These are phyloP conservation scores for Lacanobia oleracea DNA, from an alignment of 2,888 invertebrate genomes.

Conservation along the genomic window DNA sequence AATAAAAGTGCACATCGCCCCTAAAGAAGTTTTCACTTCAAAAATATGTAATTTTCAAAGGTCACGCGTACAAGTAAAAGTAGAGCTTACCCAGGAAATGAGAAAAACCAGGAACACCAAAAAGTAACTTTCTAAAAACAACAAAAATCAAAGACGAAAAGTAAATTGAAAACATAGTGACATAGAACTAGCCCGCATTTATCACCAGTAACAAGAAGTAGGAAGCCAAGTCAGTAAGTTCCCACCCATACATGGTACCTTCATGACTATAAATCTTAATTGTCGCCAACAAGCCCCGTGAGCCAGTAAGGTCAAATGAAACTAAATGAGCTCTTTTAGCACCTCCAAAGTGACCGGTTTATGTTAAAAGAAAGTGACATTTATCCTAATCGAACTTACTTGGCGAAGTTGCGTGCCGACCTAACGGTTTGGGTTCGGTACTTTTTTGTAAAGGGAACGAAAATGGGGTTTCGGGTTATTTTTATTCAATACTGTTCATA, in stretches of 20 bases:
- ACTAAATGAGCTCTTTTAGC: constrained; percentile 78
- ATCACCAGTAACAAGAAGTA: constrained; percentile 29
- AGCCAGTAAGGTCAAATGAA: constrained; percentile 80
- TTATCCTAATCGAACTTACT: constrained; percentile 77
- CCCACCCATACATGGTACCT: constrained; percentile 46
- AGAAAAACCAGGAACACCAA: background rate
- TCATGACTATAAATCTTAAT: constrained; percentile 73
- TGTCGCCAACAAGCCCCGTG: constrained; percentile 64
- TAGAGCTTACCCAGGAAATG: background rate
- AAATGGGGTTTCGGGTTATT: background rate
- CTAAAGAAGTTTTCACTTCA: too few relatives aligned
- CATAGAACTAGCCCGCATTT: background rate
- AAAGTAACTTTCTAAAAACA: background rate
- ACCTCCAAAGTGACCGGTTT: constrained; percentile 82
- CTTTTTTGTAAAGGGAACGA: constrained; percentile 21
- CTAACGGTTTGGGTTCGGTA: constrained; percentile 34
- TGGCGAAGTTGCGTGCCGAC: constrained; percentile 44
- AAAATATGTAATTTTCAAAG: background rate
- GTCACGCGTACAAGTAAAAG: too few relatives aligned
- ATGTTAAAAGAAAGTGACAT: constrained; percentile 81
- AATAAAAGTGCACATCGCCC: too few relatives aligned
- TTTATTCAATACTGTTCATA: background rate
- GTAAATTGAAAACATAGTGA: constrained; percentile 20
- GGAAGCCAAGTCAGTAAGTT: constrained; percentile 5
- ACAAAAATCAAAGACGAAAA: constrained; percentile 1